A percentile compares a stretch with the other conserved stretches of the same genome.
Evolutionary conservation across 1,140 invertebrate genomes (phyloP).

Genomic region (Diorhabda sublineata): DNA sequence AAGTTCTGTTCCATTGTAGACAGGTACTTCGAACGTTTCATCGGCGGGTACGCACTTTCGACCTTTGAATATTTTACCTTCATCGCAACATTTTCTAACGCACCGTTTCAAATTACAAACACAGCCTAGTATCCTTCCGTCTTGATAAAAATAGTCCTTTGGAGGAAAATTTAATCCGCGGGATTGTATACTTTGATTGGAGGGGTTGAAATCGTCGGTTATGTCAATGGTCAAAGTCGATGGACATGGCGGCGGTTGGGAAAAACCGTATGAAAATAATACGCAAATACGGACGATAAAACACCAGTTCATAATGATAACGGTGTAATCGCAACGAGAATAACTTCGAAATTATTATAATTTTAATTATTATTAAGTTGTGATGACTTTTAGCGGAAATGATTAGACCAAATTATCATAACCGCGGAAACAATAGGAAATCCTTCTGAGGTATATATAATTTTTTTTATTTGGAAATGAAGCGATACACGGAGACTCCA

Average conservation of each 20-base stretch:
- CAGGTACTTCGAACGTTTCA: not conserved
- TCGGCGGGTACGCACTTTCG: not conserved
- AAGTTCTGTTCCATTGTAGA: not conserved
- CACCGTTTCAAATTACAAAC: slow-evolving; percentile 26
- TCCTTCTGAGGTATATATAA: too few relatives aligned
- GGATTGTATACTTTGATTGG: slow-evolving; percentile 20
- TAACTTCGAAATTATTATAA: too few relatives aligned
- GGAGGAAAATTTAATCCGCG: slow-evolving; percentile 19
- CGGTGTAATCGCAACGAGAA: too few relatives aligned
- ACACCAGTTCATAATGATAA: too few relatives aligned
- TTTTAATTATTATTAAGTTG: too few relatives aligned
- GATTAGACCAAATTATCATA: too few relatives aligned
- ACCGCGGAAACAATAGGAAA: too few relatives aligned
- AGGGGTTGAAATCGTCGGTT: slow-evolving; percentile 12
- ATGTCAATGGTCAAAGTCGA: slow-evolving; percentile 17
- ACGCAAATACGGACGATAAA: too few relatives aligned
- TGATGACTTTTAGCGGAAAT: too few relatives aligned
- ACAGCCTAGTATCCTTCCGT: slow-evolving; percentile 20
- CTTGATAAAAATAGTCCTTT: slow-evolving; percentile 23
- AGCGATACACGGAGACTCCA: too few relatives aligned
- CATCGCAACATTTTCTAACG: slow-evolving; percentile 27
- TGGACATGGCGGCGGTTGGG: not conserved
- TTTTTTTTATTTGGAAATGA: too few relatives aligned
- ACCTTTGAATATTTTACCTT: not conserved
- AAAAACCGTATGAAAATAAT: not conserved